These are phyloP conservation scores for Oryzias dopingdopingensis DNA, from an alignment of 2,797 vertebrate genomes.

Conservation along the genomic window DNA sequence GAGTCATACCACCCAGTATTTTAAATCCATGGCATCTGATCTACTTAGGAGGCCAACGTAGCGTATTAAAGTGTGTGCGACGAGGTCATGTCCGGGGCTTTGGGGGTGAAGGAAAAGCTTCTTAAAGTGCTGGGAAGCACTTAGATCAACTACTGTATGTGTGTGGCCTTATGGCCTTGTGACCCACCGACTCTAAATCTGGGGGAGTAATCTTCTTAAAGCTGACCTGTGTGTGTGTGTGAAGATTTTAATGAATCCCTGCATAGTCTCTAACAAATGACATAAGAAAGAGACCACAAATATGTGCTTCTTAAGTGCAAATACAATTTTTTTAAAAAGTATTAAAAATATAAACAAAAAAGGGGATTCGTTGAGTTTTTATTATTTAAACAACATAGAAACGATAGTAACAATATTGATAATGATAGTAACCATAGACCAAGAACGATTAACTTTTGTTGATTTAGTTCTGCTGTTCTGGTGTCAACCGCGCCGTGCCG, in stretches of 20 bases:
- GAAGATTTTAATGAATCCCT: conserved; percentile 12
- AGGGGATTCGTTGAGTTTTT: no score
- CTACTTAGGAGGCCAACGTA: conserved; percentile 61
- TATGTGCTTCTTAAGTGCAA: no score
- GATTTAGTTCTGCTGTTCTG: no score
- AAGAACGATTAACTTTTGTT: no score
- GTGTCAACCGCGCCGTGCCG: no score
- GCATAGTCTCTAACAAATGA: background rate
- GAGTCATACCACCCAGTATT: conserved; percentile 64
- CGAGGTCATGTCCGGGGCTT: conserved; percentile 61
- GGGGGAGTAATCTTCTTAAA: conserved; percentile 40
- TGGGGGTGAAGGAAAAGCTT: conserved; percentile 55
- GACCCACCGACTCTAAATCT: conserved; percentile 46
- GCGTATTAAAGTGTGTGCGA: conserved; percentile 49
- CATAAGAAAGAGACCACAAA: no score
- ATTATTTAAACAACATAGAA: no score
- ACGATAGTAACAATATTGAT: no score
- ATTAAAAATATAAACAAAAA: no score
- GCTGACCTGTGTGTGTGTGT: conserved; percentile 3
- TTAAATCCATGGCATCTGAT: conserved; percentile 74
- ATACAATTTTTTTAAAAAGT: no score
- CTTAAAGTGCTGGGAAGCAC: conserved; percentile 67
- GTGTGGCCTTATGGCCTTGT: conserved; percentile 57
- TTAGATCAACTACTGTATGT: conserved; percentile 55
- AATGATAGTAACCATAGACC: no score